Base-by-base conservation (phyloP, 2,113 vertebrate genomes). In the Mesembrinibis cayennensis region DNA sequence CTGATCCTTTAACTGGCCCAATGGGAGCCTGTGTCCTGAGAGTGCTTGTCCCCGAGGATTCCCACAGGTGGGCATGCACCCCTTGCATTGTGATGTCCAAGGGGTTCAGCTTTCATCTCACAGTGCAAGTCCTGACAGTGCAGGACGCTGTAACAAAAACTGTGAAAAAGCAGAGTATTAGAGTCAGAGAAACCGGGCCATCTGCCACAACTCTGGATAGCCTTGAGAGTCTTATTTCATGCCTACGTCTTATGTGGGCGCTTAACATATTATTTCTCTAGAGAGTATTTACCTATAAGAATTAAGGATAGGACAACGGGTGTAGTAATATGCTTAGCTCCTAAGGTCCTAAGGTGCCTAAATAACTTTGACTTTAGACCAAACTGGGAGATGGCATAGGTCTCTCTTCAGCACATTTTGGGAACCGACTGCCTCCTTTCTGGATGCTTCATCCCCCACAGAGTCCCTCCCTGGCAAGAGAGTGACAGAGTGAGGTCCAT, bases 61-160 rank as follows among this genome's bases (percentile, higher is more conserved):
- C 25, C 53, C 62, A 47, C 19, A 47, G 15, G 25, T 2, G 6
- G 26, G 40, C 16, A 30, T 4, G 19, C 16, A 82, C 32, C 32
- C 38, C 8, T 58, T 38, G 32, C 3, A 6, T 36, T 1, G 0
- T 32, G 3, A 6, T 34, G 32, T 30, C 42, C 50, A 71, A 70
- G 19, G 7, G 7, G 10, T 77, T 82, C 61, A 32, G 16, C 9
- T 23, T 83, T 81, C 1, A 0, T 76, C 47, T 87, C 5, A 0
- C 29, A 52, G 62, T 21, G 23, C 40, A 80, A 71, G 49, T 49
- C 73, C 65, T 85, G 62, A 52, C 34, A 83, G 36, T 30, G 13
- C 0, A 7, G 47, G 42, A 90, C 34, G 17, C 22, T 80, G 15
- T 36, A 82, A 82, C 7, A 82, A 71, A 80, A 79, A 32, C 40